A percentile compares a stretch with the other conserved stretches of the same genome.
phyloP scores from a whole-genome alignment of 2,797 vertebrate species.

The Tenualosa thibaudeaui region DNA sequence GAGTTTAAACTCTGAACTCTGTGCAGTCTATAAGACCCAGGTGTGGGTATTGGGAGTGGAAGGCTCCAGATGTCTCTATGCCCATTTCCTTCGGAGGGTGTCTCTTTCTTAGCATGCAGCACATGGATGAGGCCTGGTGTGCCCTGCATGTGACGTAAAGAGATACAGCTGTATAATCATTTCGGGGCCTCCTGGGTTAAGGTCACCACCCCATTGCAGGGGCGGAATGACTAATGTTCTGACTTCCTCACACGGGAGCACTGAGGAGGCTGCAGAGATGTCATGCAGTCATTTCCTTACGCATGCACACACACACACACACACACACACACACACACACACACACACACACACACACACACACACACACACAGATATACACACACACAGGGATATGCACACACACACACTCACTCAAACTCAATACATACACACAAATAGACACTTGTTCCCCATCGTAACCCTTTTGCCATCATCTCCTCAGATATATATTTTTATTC shows the following conservation, averaged over 20 bases:
- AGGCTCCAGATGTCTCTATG: not conserved
- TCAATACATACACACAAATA: too few relatives aligned
- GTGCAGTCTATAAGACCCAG: not conserved
- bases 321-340: constrained; percentile 31
- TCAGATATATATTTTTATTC: constrained; percentile 8
- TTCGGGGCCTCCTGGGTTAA: not conserved
- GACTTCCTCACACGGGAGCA: not conserved
- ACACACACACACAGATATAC: not conserved
- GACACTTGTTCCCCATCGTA: not conserved
- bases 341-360: not conserved
- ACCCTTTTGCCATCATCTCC: not conserved
- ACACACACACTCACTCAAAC: too few relatives aligned
- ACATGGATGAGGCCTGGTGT: not conserved
- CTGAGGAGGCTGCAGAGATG: not conserved
- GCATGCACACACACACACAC: not conserved
- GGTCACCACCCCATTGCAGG: constrained; percentile 15
- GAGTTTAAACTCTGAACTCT: not conserved
- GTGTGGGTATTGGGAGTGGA: not conserved
- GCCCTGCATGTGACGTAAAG: not conserved
- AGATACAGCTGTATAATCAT: constrained; percentile 11
- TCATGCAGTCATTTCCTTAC: not conserved
- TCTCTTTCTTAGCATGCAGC: not conserved
- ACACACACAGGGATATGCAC: not conserved
- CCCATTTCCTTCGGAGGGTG: not conserved
- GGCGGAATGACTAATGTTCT: not conserved